These are phyloP conservation scores for Rhodinocichla rosea DNA, from an alignment of 2,113 vertebrate species.

Conservation along the genomic window DNA sequence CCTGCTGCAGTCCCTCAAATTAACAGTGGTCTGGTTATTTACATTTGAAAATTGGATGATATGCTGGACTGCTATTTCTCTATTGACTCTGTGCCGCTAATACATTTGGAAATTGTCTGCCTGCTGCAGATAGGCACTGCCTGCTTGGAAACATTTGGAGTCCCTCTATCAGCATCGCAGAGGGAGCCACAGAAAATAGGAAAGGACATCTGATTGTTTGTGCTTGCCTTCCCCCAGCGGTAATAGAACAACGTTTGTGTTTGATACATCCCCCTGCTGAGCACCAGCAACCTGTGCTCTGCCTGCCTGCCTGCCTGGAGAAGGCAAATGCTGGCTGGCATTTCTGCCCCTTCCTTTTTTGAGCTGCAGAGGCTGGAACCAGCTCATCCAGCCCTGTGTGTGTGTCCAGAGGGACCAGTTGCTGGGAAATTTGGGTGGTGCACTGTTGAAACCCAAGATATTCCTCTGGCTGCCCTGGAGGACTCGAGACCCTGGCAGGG, in stretches of 20 bases:
- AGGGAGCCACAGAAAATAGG: slow-evolving; percentile 40
- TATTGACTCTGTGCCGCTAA: slow-evolving; percentile 52
- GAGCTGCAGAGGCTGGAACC: not conserved
- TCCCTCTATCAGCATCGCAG: slow-evolving; percentile 27
- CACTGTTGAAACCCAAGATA: too few relatives aligned
- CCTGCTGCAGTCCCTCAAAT: slow-evolving; percentile 36
- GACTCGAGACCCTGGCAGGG: too few relatives aligned
- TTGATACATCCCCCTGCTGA: not conserved
- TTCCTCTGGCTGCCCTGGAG: too few relatives aligned
- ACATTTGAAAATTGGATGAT: slow-evolving; percentile 64
- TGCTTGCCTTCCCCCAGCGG: not conserved
- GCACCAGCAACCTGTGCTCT: not conserved
- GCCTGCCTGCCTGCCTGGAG: not conserved
- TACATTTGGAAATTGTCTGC: slow-evolving; percentile 56
- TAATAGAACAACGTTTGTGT: not conserved
- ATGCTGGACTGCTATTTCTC: slow-evolving; percentile 47
- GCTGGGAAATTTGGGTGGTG: not conserved
- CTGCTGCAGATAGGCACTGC: slow-evolving; percentile 52
- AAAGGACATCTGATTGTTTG: slow-evolving; percentile 43
- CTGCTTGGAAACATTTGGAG: slow-evolving; percentile 39
- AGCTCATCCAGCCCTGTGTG: not conserved
- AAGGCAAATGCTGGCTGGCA: not conserved
- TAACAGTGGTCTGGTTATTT: slow-evolving; percentile 56
- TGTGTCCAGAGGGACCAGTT: not conserved
- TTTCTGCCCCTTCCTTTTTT: not conserved